Evolutionary conservation across 2,113 vertebrate genomes (phyloP).

Genomic region (Trematomus loennbergii): DNA sequence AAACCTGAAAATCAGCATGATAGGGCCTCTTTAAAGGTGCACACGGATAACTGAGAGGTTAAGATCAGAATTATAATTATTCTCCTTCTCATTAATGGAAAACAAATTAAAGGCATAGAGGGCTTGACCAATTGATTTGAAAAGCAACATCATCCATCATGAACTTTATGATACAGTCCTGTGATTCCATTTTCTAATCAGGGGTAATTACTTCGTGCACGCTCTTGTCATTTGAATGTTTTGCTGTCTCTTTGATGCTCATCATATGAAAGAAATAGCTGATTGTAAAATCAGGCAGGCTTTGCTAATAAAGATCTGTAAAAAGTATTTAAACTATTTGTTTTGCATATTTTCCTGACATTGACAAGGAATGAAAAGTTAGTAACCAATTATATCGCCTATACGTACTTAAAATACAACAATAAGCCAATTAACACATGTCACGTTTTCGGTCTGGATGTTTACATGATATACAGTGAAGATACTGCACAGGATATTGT

Average conservation of each 20-base stretch:
- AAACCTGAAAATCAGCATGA: no score
- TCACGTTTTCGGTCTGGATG: neutral
- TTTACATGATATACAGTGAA: neutral
- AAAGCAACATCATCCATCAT: constrained; percentile 8
- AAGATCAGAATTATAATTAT: constrained; percentile 23
- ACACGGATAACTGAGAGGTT: constrained; percentile 15
- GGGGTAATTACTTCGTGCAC: constrained; percentile 5
- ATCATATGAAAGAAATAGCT: neutral
- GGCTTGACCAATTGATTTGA: constrained; percentile 5
- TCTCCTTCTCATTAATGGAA: constrained; percentile 8
- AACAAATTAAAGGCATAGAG: constrained; percentile 18
- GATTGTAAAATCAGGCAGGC: neutral
- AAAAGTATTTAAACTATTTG: neutral
- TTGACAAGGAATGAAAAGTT: neutral
- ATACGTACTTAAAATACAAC: neutral
- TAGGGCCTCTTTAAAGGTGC: neutral
- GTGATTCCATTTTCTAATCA: neutral
- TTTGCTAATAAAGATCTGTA: neutral
- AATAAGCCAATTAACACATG: no score
- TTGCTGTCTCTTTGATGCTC: neutral
- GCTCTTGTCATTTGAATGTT: constrained; percentile 8
- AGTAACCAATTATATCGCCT: neutral
- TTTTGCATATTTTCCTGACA: neutral
- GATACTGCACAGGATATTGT: neutral
- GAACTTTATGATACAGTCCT: neutral